Conservation (phyloP, 2,113 vertebrate genomes). For the Haplochromis burtoni region DNA sequence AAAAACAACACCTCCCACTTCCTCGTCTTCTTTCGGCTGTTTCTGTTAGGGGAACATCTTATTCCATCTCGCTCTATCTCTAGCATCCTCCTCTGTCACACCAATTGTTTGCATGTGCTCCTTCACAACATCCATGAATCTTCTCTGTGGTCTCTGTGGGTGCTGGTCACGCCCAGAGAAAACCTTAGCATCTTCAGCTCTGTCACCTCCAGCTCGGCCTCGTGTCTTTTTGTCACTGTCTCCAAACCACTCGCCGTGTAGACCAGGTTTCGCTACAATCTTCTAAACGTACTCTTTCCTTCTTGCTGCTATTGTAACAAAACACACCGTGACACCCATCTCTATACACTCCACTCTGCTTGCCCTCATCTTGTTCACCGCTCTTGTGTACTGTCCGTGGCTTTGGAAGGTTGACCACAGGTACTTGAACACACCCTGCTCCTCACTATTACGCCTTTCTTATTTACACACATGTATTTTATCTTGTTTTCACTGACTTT, state of each 20-base stretch:
- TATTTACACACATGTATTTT: neutral
- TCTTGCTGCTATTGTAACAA: neutral
- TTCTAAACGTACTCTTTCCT: neutral
- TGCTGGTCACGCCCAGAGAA: rapidly evolving
- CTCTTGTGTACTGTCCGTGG: neutral
- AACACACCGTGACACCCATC: neutral
- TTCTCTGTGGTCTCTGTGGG: neutral
- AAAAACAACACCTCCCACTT: neutral
- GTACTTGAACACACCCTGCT: neutral
- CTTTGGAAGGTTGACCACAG: neutral
- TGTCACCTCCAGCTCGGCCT: neutral
- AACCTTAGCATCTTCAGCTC: neutral
- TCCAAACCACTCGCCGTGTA: rapidly evolving
- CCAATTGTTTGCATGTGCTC: rapidly evolving
- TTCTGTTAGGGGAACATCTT: neutral
- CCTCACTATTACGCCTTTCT: neutral
- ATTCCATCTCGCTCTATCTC: neutral
- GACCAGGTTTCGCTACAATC: neutral
- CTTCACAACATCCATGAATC: neutral
- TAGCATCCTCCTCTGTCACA: neutral
- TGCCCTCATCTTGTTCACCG: rapidly evolving
- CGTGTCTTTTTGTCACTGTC: neutral
- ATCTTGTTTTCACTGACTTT: neutral
- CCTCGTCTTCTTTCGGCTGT: rapidly evolving
- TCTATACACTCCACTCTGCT: neutral